Percentiles rank a stretch among this genome's conserved stretches.
These are phyloP conservation scores for Yponomeuta malinellus DNA, from an alignment of 2,888 invertebrate species.

Conservation along the genomic window DNA sequence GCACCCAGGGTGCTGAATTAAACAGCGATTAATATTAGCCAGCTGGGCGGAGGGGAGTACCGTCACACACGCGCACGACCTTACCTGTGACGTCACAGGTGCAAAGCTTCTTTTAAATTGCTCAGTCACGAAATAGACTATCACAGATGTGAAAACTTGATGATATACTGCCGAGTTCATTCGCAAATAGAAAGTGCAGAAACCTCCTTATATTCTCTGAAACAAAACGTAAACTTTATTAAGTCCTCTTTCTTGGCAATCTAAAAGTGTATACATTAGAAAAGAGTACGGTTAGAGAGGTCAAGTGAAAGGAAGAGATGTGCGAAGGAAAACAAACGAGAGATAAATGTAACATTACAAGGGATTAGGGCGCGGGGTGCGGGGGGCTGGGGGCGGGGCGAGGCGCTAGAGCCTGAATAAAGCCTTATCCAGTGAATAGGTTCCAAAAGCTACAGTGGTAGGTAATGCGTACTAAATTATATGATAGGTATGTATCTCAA, in stretches of 20 bases:
- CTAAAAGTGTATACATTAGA: too few species aligned
- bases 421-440: not conserved
- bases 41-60: not conserved
- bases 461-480: not conserved
- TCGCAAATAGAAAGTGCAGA: too few species aligned
- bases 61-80: not conserved
- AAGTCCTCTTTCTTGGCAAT: too few species aligned
- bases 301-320: not conserved
- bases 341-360: not conserved
- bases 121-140: not conserved
- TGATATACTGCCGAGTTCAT: too few species aligned
- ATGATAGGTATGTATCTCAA: not conserved
- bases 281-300: too few species aligned
- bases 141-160: too few species aligned
- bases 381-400: not conserved
- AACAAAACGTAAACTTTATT: too few species aligned
- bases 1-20: not conserved
- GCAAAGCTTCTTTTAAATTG: not conserved
- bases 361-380: not conserved
- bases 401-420: not conserved
- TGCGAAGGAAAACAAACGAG: not conserved
- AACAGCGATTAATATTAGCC: not conserved
- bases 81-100: not conserved
- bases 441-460: not conserved
- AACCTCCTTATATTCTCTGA: too few species aligned